Evolutionary conservation across 2,113 vertebrate genomes (phyloP), one percentile per base, ranked within the genome.

Genomic region (Camelus bactrianus): DNA sequence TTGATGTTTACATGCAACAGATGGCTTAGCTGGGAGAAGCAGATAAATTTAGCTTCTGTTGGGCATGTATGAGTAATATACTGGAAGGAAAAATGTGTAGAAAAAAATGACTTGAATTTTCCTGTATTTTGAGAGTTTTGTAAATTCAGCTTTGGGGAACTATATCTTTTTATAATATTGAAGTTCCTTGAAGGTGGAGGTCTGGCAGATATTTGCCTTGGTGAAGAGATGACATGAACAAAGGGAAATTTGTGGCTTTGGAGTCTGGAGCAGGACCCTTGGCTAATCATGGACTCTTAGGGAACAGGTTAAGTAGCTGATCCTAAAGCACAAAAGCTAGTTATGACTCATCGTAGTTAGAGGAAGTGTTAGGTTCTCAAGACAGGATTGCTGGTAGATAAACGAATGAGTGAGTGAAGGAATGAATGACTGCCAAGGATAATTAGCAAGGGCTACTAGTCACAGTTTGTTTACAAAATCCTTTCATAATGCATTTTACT

Each of bases 1-100:
- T 10, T 92, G 70, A 96, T 97, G 90, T 97, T 97, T 98, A 97
- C 95, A 93, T 92, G 97, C 96, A 97, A 97, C 97, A 97, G 97
- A 97, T 96, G 96, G 95, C 95, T 96, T 90, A 90, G 83, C 88
- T 96, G 48, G 65, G 75, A 97, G 83, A 95, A 67, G 62, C 10
- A 86, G 94, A 96, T 96, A 97, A 97, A 97, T 97, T 98, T 97
- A 97, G 90, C 85, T 95, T 96, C 76, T 94, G 35, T 91, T 88
- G 84, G 67, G 72, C 92, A 96, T 96, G 60, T 96, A 72, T 97
- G 96, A 97, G 89, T 95, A 96, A 97, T 91, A 97, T 84, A 92
- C 81, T 97, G 91, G 88, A 97, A 96, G 75, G 76, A 80, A 97
- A 97, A 90, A 79, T 80, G 77, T 95, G 83, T 90, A 95, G 89